Conservation (phyloP, 2,113 vertebrate genomes). For the Triplophysa siluroides region DNA sequence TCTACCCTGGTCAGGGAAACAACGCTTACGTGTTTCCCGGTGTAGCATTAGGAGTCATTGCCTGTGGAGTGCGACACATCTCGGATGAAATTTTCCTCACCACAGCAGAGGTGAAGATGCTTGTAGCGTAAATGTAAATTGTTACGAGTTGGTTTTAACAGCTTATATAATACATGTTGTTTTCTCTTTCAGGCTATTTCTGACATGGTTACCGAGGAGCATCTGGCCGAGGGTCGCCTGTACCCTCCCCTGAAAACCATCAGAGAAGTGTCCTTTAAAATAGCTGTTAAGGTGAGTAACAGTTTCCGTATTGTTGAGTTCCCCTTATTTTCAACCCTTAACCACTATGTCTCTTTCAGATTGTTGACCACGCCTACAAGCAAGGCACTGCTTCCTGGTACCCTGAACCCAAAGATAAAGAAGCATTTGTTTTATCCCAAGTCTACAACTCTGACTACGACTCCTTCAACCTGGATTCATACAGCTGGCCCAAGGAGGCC, state of each 20-base stretch:
- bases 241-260: slow-evolving; percentile 92
- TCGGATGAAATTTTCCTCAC: slow-evolving; percentile 93
- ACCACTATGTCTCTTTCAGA: slow-evolving; percentile 63
- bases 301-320: not conserved
- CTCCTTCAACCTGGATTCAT: slow-evolving; percentile 86
- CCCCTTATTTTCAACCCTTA: too few species aligned
- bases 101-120: slow-evolving; percentile 84
- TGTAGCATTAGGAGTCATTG: slow-evolving; percentile 88
- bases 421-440: slow-evolving; percentile 84
- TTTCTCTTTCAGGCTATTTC: slow-evolving; percentile 81
- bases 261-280: slow-evolving; percentile 94
- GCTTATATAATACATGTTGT: not conserved
- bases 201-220: slow-evolving; percentile 86
- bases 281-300: slow-evolving; percentile 85
- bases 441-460: slow-evolving; percentile 93
- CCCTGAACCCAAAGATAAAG: slow-evolving; percentile 94
- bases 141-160: not conserved
- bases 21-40: slow-evolving; percentile 97
- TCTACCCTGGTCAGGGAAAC: slow-evolving; percentile 96
- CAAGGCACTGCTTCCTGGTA: slow-evolving; percentile 85
- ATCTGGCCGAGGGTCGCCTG: slow-evolving; percentile 90
- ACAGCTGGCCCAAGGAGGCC: slow-evolving; percentile 86
- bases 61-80: slow-evolving; percentile 89
- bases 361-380: slow-evolving; percentile 90
- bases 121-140: not conserved